Evolutionary conservation across 2,888 invertebrate species (phyloP).

Genomic region (Cistogaster globosa): DNA sequence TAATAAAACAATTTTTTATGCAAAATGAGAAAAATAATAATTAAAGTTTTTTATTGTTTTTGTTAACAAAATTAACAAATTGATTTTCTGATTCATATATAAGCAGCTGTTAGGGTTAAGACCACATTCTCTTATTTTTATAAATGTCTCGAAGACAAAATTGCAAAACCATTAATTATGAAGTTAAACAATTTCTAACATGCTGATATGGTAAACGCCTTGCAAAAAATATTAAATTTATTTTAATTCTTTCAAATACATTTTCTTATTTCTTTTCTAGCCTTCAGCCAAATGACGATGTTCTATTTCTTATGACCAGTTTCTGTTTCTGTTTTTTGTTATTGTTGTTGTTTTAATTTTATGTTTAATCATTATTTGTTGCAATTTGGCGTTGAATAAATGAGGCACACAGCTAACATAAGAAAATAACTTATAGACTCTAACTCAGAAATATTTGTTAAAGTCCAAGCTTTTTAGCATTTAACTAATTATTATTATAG

Average conservation of each 20-base stretch:
- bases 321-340: background rate
- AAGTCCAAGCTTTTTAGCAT: slow-evolving; percentile 71
- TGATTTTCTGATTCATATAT: background rate
- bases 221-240: slow-evolving; percentile 56
- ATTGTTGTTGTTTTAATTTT: slow-evolving; percentile 3
- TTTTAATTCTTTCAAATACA: slow-evolving; percentile 57
- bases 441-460: slow-evolving; percentile 64
- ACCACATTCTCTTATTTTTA: background rate
- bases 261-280: slow-evolving; percentile 43
- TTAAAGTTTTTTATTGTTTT: no score
- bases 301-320: slow-evolving; percentile 68
- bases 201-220: background rate
- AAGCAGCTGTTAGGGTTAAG: background rate
- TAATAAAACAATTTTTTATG: no score
- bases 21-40: no score
- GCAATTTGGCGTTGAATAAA: slow-evolving; percentile 66
- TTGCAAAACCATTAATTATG: slow-evolving; percentile 32
- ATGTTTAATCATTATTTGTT: slow-evolving; percentile 65
- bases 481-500: slow-evolving; percentile 71
- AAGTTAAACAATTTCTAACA: background rate
- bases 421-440: slow-evolving; percentile 38
- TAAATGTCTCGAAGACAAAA: slow-evolving; percentile 7
- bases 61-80: no score
- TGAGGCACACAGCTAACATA: slow-evolving; percentile 48
- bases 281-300: slow-evolving; percentile 65